Evolutionary conservation across 2,888 invertebrate species (phyloP), one percentile per base, ranked within the genome.

Genomic region (Acanthosepion esculentum): DNA sequence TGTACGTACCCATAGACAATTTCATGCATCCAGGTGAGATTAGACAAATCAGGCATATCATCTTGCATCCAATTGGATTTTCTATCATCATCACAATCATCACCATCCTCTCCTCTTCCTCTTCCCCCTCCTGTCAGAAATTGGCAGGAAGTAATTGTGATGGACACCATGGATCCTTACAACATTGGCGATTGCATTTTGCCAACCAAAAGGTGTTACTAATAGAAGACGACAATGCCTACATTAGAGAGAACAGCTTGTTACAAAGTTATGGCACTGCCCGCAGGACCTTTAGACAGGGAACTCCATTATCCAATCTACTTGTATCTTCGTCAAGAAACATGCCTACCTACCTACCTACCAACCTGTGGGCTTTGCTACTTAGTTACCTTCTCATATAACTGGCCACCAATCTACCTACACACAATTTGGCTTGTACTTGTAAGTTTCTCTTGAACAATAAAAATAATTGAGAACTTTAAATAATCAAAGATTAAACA

Each of bases 191-290:
- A n/a, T 78, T 78, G 78, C 78, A 29, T 78, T 78, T n/a, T 78
- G n/a, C 78, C n/a, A n/a, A n/a, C n/a, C 78, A 78, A n/a, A 78
- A n/a, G 78, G 78, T 78, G 78, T 78, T 78, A 78, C 78, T 78
- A 78, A 78, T n/a, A 78, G 78, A 15, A 78, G 78, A 78, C n/a
- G 78, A 78, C 78, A 78, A 78, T 78, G 29, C n/a, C 78, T 78
- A 78, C 78, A 78, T 78, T 78, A 78, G 78, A 78, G 78, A 78
- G 78, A 78, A 78, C 78, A 29, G 78, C 29, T 78, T n/a, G 78
- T 78, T 78, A 78, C 78, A 78, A 78, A 78, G 78, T 78, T 78
- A 78, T 78, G 29, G n/a, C 78, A n/a, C n/a, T n/a, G n/a, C n/a
- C n/a, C 78, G 15, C 29, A 78, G 78, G 78, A 78, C 78, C 78